Evolutionary conservation across 2,113 vertebrate species (phyloP), one percentile per base, ranked within the genome.

Genomic region (Ondatra zibethicus): DNA sequence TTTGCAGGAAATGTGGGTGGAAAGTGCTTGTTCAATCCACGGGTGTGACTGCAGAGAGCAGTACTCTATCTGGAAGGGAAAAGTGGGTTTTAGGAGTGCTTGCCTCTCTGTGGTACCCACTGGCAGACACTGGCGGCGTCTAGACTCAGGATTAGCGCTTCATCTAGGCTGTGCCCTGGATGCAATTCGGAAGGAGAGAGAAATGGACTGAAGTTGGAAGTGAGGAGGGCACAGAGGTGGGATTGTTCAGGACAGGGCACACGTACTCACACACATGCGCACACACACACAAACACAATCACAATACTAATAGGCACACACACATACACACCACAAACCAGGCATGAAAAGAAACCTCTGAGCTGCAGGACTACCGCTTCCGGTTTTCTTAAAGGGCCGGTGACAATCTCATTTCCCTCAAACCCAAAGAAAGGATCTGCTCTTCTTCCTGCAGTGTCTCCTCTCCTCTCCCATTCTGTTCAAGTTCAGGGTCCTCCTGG

Each of bases 1-100:
- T 27, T 80, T 72, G 94, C 92, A 55, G 93, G 92, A 77, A 55
- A 85, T 61, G 91, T 68, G 77, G 50, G 21, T 61, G 80, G 84
- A 7, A 17, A 72, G 17, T 6, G 5, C 21, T 55, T n/a, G 52
- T 58, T 81, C 50, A 13, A n/a, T 16, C 3, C 61, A 21, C 21
- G 19, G 82, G 82, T 14, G n/a, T 3, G 36, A 19, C 33, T 50
- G 6, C 66, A 39, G 36, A 27, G 33, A 27, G 93, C 42, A 4
- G 13, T 3, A 3, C 55, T 45, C 50, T 58, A 4, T 21, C 72
- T 1, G 6, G 52, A 50, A 45, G 55, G 21, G 42, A 16, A 25
- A 55, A 33, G 19, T 29, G 0, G 27, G 65, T 5, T 33, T 76
- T 21, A 3, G 6, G 25, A 45, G n/a, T 0, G 5, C 47, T 39